A percentile compares a stretch with the other conserved stretches of the same genome.
Evolutionary conservation across 2,797 vertebrate species (phyloP).

Genomic region (Platyrinchus mystaceus): DNA sequence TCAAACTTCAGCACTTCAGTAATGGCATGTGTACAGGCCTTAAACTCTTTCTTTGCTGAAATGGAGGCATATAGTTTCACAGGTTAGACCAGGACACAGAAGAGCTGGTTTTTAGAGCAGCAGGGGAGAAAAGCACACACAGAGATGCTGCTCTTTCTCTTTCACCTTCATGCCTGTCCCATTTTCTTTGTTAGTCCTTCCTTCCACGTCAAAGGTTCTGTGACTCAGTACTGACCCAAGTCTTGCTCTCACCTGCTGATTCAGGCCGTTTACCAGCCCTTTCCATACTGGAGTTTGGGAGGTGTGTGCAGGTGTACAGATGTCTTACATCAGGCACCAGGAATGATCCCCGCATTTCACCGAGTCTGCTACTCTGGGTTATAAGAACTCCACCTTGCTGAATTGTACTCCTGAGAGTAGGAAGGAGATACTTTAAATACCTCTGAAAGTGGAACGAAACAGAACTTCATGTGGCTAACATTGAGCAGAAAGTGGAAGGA

Average conservation of each 20-base stretch:
- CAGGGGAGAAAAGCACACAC: not conserved
- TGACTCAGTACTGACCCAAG: not conserved
- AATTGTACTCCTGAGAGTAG: not conserved
- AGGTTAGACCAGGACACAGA: not conserved
- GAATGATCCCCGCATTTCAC: not conserved
- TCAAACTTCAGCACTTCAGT: not conserved
- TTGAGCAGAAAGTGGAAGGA: not conserved
- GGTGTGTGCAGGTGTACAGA: not conserved
- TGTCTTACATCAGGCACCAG: rapidly evolving
- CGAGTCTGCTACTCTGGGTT: not conserved
- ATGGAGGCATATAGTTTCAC: not conserved
- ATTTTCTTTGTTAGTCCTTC: not conserved
- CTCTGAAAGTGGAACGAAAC: not conserved
- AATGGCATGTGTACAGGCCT: rapidly evolving
- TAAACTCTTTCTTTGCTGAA: not conserved
- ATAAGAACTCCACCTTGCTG: not conserved
- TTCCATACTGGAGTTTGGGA: rapidly evolving
- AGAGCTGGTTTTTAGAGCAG: not conserved
- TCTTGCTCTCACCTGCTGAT: not conserved
- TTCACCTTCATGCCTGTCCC: not conserved
- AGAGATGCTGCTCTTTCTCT: too few species aligned
- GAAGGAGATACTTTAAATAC: not conserved
- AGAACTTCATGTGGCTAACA: not conserved
- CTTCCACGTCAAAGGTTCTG: not conserved
- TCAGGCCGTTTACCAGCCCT: not conserved